Evolutionary conservation across 2,113 vertebrate species (phyloP), one percentile per base, ranked within the genome.

Genomic region (Cryptotis parvus): DNA sequence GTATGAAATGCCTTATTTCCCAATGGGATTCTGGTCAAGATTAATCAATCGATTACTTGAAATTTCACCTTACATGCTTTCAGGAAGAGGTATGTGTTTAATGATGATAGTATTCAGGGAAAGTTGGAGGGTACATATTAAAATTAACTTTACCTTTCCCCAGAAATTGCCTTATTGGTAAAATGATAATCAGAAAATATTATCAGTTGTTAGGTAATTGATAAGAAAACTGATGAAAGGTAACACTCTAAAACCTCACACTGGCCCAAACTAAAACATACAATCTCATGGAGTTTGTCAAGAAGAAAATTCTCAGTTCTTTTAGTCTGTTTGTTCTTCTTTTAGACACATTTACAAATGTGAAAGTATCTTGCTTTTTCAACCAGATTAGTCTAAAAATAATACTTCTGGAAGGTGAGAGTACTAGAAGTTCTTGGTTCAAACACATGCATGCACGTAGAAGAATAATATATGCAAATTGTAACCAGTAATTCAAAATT

Each of bases 1-100:
- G 0, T 99, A 99, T 78, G 99, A 99, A 97, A 99, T 99, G 99
- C 99, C 99, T 0, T 99, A 99, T 95, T 99, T 99, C 96, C 99
- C 99, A 37, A 99, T 99, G 99, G 99, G 99, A 86, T 99, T 98
- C 97, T 99, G 99, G 99, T 98, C 99, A 24, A 98, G 99, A n/a
- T 98, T 99, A 94, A 99, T 99, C 96, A 99, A 97, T 96, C 98
- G 98, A 27, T 97, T 99, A 37, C 98, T 99, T 92, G 99, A 99
- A 97, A 98, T 99, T 87, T 99, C 99, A 24, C 97, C 98, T 29
- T 99, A 98, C 86, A 97, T 99, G 98, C 98, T 99, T 1, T 97
- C 96, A 91, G 98, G 99, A 96, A 98, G 97, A 99, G 99, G 99
- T 99, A 97, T 12, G 97, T 93, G 74, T 93, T 80, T 65, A 58